Evolutionary conservation across 2,113 vertebrate species (phyloP).

Genomic region (Petrocephalus zakoni): DNA sequence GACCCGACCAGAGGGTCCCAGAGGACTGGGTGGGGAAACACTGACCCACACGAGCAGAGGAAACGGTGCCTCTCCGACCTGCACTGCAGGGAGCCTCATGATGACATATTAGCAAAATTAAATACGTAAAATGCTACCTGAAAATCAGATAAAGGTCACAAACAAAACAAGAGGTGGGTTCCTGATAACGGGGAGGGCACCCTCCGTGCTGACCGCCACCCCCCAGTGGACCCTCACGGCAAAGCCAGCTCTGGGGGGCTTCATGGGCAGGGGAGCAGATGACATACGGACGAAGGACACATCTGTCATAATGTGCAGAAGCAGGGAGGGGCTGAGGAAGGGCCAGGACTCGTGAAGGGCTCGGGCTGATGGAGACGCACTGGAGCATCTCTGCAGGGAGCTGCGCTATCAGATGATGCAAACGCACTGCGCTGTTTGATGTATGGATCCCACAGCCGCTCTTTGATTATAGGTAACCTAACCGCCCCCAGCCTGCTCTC

Average conservation of each 20-base stretch:
- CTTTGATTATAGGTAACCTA: conserved; percentile 32
- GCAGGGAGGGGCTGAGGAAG: neutral
- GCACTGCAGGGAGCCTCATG: neutral
- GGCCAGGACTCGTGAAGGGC: neutral
- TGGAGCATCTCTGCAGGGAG: neutral
- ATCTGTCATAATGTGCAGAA: neutral
- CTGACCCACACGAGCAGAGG: neutral
- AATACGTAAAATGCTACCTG: neutral
- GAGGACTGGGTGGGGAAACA: neutral
- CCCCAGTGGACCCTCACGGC: neutral
- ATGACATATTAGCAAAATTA: neutral
- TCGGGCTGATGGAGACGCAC: neutral
- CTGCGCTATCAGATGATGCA: neutral
- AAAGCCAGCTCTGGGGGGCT: neutral
- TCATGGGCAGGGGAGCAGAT: neutral
- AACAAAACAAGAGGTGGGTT: too few species aligned
- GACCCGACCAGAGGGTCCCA: too few species aligned
- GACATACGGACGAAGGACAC: neutral
- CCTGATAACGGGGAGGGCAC: neutral
- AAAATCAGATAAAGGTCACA: neutral
- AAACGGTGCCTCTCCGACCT: neutral
- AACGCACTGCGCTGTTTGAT: conserved; percentile 41
- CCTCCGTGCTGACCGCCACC: neutral
- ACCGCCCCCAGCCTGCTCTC: neutral
- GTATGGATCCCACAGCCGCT: conserved; percentile 35